Evolutionary conservation across 2,797 vertebrate genomes (phyloP).

Genomic region (Liparis tanakae): DNA sequence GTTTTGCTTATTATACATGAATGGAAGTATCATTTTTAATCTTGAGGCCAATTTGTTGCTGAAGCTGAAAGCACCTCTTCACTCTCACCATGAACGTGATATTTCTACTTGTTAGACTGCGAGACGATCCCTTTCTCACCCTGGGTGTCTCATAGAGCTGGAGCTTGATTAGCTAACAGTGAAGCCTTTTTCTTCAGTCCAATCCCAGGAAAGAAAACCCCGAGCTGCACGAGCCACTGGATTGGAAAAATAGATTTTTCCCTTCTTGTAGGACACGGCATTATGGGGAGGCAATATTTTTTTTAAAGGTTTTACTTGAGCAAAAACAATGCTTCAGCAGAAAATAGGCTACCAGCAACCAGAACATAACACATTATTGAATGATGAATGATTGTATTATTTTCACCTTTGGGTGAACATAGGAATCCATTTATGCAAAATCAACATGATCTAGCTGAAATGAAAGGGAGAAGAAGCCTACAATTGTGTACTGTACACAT

Average conservation of each 20-base stretch:
- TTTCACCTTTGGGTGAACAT: slow-evolving; percentile 63
- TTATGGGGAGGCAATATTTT: slow-evolving; percentile 70
- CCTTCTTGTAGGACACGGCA: slow-evolving; percentile 64
- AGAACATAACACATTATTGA: slow-evolving; percentile 72
- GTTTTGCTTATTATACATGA: slow-evolving; percentile 37
- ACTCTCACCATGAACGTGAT: slow-evolving; percentile 53
- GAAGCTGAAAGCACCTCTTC: slow-evolving; percentile 45
- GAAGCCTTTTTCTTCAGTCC: slow-evolving; percentile 66
- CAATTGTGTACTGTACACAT: slow-evolving; percentile 50
- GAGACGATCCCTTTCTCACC: slow-evolving; percentile 66
- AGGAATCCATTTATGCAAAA: slow-evolving; percentile 64
- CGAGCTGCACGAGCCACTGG: slow-evolving; percentile 69
- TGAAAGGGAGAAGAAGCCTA: slow-evolving; percentile 52
- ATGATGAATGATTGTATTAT: slow-evolving; percentile 65
- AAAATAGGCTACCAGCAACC: slow-evolving; percentile 69
- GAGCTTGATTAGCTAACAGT: slow-evolving; percentile 61
- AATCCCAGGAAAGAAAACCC: slow-evolving; percentile 64
- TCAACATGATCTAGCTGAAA: slow-evolving; percentile 56
- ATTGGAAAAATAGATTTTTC: slow-evolving; percentile 79
- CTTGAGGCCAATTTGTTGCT: slow-evolving; percentile 35
- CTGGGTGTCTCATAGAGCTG: slow-evolving; percentile 64
- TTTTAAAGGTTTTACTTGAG: slow-evolving; percentile 76
- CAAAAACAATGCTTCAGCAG: slow-evolving; percentile 71
- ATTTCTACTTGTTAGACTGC: slow-evolving; percentile 63
- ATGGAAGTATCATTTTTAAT: slow-evolving; percentile 38